phyloP scores from a whole-genome alignment of 1,140 invertebrate species.

The Megalopta genalis region DNA sequence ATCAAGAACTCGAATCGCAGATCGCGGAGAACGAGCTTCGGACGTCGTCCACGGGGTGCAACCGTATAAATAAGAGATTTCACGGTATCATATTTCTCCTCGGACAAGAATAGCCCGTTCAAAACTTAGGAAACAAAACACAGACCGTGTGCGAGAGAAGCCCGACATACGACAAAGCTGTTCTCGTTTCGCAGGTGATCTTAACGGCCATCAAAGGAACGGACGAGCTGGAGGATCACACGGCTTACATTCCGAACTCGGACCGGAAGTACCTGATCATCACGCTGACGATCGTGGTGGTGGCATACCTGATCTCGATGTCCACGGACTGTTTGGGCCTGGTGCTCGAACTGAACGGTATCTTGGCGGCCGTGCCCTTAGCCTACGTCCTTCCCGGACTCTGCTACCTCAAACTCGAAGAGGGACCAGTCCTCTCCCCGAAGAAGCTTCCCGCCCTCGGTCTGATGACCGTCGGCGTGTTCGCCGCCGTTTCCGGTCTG shows the following conservation, averaged over 20 bases:
- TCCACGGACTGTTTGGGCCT: constrained; percentile 92
- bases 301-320: constrained; percentile 89
- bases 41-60: no score
- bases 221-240: constrained; percentile 80
- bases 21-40: no score
- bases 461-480: constrained; percentile 85
- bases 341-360: constrained; percentile 92
- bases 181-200: constrained; percentile 68
- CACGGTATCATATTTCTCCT: no score
- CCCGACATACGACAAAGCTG: no score
- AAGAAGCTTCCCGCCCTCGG: constrained; percentile 87
- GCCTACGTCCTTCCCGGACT: constrained; percentile 92
- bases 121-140: no score
- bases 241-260: constrained; percentile 77
- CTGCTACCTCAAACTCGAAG: constrained; percentile 89
- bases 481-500: constrained; percentile 85
- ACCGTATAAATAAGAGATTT: no score
- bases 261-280: constrained; percentile 83
- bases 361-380: constrained; percentile 90
- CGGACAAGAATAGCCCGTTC: no score
- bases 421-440: constrained; percentile 84
- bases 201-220: constrained; percentile 80
- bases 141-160: no score
- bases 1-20: no score
- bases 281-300: constrained; percentile 86